These are phyloP conservation scores for Holothuria leucospilota DNA, from an alignment of 53 echinoderm and acorn worm genomes.

Conservation along the genomic window DNA sequence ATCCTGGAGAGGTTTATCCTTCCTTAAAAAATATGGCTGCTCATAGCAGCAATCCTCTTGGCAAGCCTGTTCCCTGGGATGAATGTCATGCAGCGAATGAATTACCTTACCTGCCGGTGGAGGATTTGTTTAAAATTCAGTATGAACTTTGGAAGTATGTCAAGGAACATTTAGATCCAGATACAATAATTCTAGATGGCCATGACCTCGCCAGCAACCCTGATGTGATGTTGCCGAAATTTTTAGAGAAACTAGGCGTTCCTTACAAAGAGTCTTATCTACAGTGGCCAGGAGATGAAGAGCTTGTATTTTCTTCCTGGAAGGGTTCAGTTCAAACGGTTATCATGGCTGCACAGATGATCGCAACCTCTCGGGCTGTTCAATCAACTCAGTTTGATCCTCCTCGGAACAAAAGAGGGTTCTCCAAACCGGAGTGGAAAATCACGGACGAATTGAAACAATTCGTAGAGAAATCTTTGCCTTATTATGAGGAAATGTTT, in stretches of 20 bases:
- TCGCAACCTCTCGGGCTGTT: background rate
- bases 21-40: conserved; percentile 1
- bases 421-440: conserved; percentile 17
- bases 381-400: conserved; percentile 10
- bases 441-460: conserved; percentile 20
- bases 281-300: conserved; percentile 11
- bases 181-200: conserved; percentile 22
- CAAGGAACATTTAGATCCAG: conserved; percentile 24
- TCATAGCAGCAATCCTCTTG: background rate
- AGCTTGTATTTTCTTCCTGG: conserved; percentile 29
- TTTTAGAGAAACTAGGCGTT: conserved; percentile 21
- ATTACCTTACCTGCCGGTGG: background rate
- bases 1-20: conserved; percentile 20
- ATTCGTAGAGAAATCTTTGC: conserved; percentile 14
- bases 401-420: conserved; percentile 1
- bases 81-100: conserved; percentile 26
- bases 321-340: background rate
- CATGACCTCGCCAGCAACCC: conserved; percentile 34
- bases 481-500: conserved; percentile 36
- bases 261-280: conserved; percentile 22
- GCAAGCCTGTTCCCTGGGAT: conserved; percentile 27
- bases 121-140: conserved; percentile 18
- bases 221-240: conserved; percentile 6
- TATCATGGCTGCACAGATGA: background rate
- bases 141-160: conserved; percentile 29